Conservation (phyloP, 2,888 invertebrate genomes). For the Drosophila maculinotata region DNA sequence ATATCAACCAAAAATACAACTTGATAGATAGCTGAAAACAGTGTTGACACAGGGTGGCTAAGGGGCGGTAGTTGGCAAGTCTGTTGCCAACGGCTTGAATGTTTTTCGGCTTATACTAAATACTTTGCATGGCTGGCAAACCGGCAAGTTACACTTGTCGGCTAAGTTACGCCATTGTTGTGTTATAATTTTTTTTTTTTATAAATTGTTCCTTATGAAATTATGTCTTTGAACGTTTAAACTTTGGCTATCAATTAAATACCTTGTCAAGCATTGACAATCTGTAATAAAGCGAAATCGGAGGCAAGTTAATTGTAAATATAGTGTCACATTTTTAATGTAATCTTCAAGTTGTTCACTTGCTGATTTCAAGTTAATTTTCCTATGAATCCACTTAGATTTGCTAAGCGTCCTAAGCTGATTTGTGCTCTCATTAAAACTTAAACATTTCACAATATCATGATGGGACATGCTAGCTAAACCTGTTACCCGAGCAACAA, state of each 20-base stretch:
- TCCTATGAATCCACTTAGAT: slow-evolving; percentile 13
- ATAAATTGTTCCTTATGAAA: not conserved
- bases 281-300: not conserved
- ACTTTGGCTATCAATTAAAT: not conserved
- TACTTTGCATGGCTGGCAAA: too few relatives aligned
- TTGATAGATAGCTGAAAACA: slow-evolving; percentile 20
- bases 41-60: slow-evolving; percentile 8
- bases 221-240: too few relatives aligned
- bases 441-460: slow-evolving; percentile 48
- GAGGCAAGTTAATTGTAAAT: too few relatives aligned
- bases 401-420: slow-evolving; percentile 33
- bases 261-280: not conserved
- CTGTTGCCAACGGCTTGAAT: slow-evolving; percentile 6
- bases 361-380: not conserved
- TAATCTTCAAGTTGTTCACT: slow-evolving; percentile 1
- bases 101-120: slow-evolving; percentile 4
- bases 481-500: slow-evolving; percentile 14
- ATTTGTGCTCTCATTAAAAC: slow-evolving; percentile 61
- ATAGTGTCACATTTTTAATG: not conserved
- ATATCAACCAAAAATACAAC: slow-evolving; percentile 25
- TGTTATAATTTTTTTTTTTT: too few relatives aligned
- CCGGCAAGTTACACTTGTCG: too few relatives aligned
- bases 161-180: too few relatives aligned
- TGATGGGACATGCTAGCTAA: slow-evolving; percentile 11
- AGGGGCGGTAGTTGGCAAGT: slow-evolving; percentile 3